Conservation (phyloP, 2,113 vertebrate species). For the Salvelinus alpinus region DNA sequence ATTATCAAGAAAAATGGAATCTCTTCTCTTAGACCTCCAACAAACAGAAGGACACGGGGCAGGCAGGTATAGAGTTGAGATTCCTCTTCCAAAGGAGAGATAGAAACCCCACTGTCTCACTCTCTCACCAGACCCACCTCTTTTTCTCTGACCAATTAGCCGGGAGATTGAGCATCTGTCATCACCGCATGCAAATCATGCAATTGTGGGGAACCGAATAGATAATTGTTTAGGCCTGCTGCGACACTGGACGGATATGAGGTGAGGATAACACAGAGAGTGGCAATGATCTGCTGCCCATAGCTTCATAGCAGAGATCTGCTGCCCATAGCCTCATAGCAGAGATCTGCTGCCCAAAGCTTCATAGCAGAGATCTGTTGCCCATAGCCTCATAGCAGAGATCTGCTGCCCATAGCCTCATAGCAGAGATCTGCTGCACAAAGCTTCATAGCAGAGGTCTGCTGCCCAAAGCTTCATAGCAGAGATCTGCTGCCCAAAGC, state of each 20-base stretch:
- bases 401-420: too few species aligned
- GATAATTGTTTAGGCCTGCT: conserved; percentile 42
- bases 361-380: too few species aligned
- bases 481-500: too few species aligned
- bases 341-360: too few species aligned
- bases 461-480: neutral
- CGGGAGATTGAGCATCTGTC: conserved; percentile 21
- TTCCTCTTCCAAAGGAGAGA: neutral
- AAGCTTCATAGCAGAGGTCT: conserved; percentile 33
- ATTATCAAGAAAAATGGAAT: conserved; percentile 78
- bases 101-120: conserved; percentile 2
- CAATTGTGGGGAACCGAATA: conserved; percentile 53
- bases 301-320: conserved; percentile 36
- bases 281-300: conserved; percentile 22
- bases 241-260: conserved; percentile 43
- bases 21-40: conserved; percentile 26
- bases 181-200: conserved; percentile 58
- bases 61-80: neutral
- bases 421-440: too few species aligned
- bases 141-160: conserved; percentile 36
- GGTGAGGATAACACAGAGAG: conserved; percentile 48
- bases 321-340: conserved; percentile 14
- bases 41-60: neutral
- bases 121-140: conserved; percentile 13
- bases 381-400: too few species aligned